Percentiles rank a stretch among this genome's conserved stretches.
These are phyloP conservation scores for Papilio machaon DNA, from an alignment of 1,140 invertebrate species.

Conservation along the genomic window DNA sequence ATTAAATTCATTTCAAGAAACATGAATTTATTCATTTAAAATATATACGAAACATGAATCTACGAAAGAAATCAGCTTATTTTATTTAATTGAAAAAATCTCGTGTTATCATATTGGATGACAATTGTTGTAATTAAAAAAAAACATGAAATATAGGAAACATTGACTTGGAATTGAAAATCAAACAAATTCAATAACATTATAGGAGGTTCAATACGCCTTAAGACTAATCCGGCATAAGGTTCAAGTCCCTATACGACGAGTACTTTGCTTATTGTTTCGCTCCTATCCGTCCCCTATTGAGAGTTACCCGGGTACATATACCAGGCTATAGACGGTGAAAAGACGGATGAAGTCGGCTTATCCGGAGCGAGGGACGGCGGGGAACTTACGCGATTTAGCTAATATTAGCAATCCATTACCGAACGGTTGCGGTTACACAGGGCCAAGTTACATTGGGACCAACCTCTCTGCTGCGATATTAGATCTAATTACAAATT, in stretches of 20 bases:
- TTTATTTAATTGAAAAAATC: neutral
- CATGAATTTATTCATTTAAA: neutral
- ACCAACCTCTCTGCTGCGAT: neutral
- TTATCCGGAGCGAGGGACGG: slow-evolving; percentile 54
- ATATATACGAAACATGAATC: neutral
- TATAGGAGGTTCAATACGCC: slow-evolving; percentile 33
- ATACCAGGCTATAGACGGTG: slow-evolving; percentile 50
- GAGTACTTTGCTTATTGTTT: slow-evolving; percentile 54
- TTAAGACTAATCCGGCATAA: slow-evolving; percentile 38
- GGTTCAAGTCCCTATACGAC: slow-evolving; percentile 38
- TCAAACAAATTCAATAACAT: slow-evolving; percentile 36
- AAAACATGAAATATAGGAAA: slow-evolving; percentile 17
- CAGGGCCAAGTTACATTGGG: neutral
- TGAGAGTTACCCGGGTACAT: slow-evolving; percentile 29
- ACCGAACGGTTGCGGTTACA: slow-evolving; percentile 45
- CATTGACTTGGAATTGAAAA: slow-evolving; percentile 19
- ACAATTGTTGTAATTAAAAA: neutral
- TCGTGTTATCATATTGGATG: neutral
- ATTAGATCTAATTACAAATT: slow-evolving; percentile 29
- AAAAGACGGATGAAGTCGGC: slow-evolving; percentile 70
- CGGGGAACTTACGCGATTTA: slow-evolving; percentile 69
- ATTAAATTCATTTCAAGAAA: neutral
- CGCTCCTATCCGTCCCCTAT: slow-evolving; percentile 45
- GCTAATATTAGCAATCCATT: slow-evolving; percentile 79
- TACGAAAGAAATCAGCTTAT: neutral